Evolutionary conservation across 2,888 invertebrate species (phyloP), one percentile per base, ranked within the genome.

Genomic region (Calephelis perditalis): DNA sequence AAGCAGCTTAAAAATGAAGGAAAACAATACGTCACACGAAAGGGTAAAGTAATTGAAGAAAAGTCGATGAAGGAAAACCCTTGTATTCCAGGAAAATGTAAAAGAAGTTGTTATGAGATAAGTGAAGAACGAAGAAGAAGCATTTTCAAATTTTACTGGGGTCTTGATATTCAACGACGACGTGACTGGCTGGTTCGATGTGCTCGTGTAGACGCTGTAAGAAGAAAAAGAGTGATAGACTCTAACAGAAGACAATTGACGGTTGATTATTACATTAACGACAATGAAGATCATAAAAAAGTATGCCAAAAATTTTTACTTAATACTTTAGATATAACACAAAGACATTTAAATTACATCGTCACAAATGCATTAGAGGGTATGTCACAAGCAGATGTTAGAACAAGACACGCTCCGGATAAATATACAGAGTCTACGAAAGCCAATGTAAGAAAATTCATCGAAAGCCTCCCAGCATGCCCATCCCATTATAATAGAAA

Each of bases 331-430:
- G 45, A 45, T 45, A 45, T 45, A 45, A 45, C 45, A 11, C 45
- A 45, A 45, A 45, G 45, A 45, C 45, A 45, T 45, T 45, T 45
- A 45, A 45, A 45, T 45, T 45, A 45, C 45, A 45, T 45, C 45
- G 45, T 45, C 45, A 45, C 45, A 45, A 45, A 45, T 44, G 44
- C 44, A 44, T 44, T 44, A 44, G 44, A 44, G 44, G 44, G 44
- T 44, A 44, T 44, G 44, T 44, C 44, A 44, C 44, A 3, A 44
- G 10, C 7, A 44, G 44, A 44, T 44, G 44, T 44, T 44, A 44
- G 44, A 44, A 44, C 44, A 44, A 44, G 44, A 44, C 44, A 44
- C 44, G 8, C 44, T 44, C 8, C 44, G 8, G 8, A 44, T 44
- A 44, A 44, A 7, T 44, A 44, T 44, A 7, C 44, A 6, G 44